Conservation (phyloP, 2,113 vertebrate species). For the Corythornis vintsioides region DNA sequence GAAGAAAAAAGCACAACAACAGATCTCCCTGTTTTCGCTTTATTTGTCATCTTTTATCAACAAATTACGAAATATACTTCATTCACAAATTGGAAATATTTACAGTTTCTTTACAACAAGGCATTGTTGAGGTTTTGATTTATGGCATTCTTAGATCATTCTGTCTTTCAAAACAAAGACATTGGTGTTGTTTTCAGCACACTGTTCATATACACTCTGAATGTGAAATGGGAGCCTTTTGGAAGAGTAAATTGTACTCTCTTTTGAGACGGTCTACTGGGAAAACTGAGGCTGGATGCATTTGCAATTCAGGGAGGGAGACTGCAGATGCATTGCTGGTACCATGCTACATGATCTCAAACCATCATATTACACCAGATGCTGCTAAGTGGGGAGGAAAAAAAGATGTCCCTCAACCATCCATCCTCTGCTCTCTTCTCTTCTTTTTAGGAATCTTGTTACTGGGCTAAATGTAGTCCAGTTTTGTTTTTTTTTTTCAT, state of each 20-base stretch:
- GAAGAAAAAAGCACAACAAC: neutral
- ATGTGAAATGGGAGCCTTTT: slow-evolving; percentile 56
- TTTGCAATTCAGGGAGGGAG: neutral
- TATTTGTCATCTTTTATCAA: slow-evolving; percentile 77
- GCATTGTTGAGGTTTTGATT: slow-evolving; percentile 76
- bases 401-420: slow-evolving; percentile 33
- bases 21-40: slow-evolving; percentile 37
- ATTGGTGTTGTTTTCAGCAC: slow-evolving; percentile 49
- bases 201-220: slow-evolving; percentile 56
- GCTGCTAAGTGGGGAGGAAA: slow-evolving; percentile 15
- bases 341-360: slow-evolving; percentile 28
- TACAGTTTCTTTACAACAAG: slow-evolving; percentile 79
- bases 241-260: slow-evolving; percentile 57
- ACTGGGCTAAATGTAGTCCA: neutral
- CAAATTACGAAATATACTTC: slow-evolving; percentile 81
- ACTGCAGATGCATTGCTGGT: slow-evolving; percentile 8
- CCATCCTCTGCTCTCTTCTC: slow-evolving; percentile 2
- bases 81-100: slow-evolving; percentile 80
- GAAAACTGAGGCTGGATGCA: slow-evolving; percentile 24
- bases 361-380: slow-evolving; percentile 8
- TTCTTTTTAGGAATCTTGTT: neutral
- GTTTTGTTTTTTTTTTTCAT: neutral
- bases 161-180: slow-evolving; percentile 80
- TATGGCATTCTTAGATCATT: slow-evolving; percentile 68
- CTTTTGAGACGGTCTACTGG: slow-evolving; percentile 23